These are phyloP conservation scores for Apodemia zela DNA, from an alignment of 2,888 invertebrate genomes.

Conservation along the genomic window DNA sequence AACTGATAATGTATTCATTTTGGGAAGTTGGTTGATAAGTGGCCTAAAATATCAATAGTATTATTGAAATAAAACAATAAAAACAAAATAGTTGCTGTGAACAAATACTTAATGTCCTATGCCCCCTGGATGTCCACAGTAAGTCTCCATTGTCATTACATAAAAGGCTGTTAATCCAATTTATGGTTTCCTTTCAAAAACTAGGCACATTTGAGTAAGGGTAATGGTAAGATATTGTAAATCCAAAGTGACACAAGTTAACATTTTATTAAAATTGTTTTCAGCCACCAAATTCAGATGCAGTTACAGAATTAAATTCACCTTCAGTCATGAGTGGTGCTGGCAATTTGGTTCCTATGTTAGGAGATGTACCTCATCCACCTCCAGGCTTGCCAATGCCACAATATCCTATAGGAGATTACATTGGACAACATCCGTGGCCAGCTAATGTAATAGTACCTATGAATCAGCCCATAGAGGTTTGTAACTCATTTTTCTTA, in stretches of 20 bases:
- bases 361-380: constrained; percentile 65
- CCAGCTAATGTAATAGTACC: constrained; percentile 69
- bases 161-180: too few species aligned
- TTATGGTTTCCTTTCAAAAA: too few species aligned
- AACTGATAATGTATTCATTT: too few species aligned
- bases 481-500: constrained; percentile 41
- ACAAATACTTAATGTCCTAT: too few species aligned
- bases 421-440: constrained; percentile 69
- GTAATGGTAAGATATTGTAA: not conserved
- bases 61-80: too few species aligned
- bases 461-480: constrained; percentile 73
- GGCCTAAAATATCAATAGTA: too few species aligned
- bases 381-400: constrained; percentile 72
- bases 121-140: too few species aligned
- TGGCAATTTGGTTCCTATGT: constrained; percentile 54
- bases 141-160: too few species aligned
- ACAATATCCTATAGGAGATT: constrained; percentile 71
- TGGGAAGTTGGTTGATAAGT: too few species aligned
- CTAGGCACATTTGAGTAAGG: too few species aligned
- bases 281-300: constrained; percentile 61
- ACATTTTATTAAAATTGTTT: constrained; percentile 34
- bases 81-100: too few species aligned
- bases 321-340: constrained; percentile 57
- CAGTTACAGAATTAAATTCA: constrained; percentile 59
- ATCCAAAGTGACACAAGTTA: not conserved